Base-by-base conservation (phyloP, 1,140 invertebrate genomes). In the Phocides pigmalion region DNA sequence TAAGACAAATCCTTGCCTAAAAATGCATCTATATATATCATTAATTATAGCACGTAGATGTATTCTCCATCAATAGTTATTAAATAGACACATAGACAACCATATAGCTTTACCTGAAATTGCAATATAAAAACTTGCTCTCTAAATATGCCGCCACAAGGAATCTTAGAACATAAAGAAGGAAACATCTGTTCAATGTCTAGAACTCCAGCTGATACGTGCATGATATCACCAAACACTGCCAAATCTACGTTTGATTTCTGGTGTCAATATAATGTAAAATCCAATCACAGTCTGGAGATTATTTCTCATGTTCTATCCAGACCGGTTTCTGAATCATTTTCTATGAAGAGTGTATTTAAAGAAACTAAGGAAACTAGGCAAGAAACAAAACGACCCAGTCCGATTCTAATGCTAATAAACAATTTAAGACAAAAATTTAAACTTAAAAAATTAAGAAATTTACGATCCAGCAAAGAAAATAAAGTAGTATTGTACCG, bases 241-340 rank as follows among this genome's bases (percentile, higher is more conserved):
- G 14, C 3, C 9, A 44, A 32, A 50, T 0, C 9, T 14, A 53
- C n/a, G n/a, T 39, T 44, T 12, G 67, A 76, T 42, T 76, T 72
- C 51, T 25, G 53, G 5, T 72, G 70, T 49, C 76, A 75, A 15
- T 61, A 64, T 39, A 73, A 62, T 32, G 11, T 62, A 14, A 65
- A 70, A 14, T 79, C 76, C 0, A 73, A 66, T 44, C 65, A 73
- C n/a, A 78, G 77, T 22, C 28, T 75, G 9, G 74, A 79, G 54
- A 77, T 76, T 12, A 62, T 68, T 8, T 77, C 74, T 8, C 72
- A 79, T 16, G 17, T 66, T 58, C 35, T 83, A 17, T 70, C 68
- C 8, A 61, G 41, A 54, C 76, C 81, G 2, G 6, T 46, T 5
- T 79, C 72, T 22, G 64, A 70, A 39, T n/a, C 67, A 8, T 70